Evolutionary conservation across 2,797 vertebrate species (phyloP).

Genomic region (Coregonus sp.): DNA sequence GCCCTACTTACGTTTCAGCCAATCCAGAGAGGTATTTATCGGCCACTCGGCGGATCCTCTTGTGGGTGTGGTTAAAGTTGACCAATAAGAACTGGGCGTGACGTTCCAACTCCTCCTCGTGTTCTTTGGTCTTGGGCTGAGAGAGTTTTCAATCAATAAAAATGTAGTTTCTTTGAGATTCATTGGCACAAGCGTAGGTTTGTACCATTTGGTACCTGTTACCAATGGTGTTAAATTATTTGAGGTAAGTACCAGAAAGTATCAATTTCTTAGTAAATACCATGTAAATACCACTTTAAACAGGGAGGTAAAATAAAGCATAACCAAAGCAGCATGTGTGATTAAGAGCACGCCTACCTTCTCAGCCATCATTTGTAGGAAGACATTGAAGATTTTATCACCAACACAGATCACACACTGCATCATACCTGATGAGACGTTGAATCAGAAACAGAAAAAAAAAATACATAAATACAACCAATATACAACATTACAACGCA

Average conservation of each 20-base stretch:
- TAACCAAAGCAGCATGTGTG: no score
- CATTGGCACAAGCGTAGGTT: not conserved
- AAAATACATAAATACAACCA: not conserved
- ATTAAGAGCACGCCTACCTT: slow-evolving; percentile 77
- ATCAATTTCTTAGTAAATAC: not conserved
- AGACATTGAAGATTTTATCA: slow-evolving; percentile 97
- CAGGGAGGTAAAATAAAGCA: no score
- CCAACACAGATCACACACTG: slow-evolving; percentile 96
- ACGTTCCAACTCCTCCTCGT: slow-evolving; percentile 93
- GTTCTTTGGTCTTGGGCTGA: slow-evolving; percentile 95
- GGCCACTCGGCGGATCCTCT: slow-evolving; percentile 94
- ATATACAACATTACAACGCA: no score
- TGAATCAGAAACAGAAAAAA: not conserved
- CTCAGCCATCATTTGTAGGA: slow-evolving; percentile 97
- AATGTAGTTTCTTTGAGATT: not conserved
- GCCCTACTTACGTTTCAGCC: slow-evolving; percentile 88
- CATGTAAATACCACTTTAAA: no score
- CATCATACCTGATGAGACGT: slow-evolving; percentile 88
- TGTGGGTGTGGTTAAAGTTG: slow-evolving; percentile 98
- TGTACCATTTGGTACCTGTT: not conserved
- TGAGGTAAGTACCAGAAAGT: not conserved
- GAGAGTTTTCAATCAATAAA: not conserved
- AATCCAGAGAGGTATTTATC: slow-evolving; percentile 97
- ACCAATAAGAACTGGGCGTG: slow-evolving; percentile 95
- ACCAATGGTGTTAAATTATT: not conserved